phyloP scores from a whole-genome alignment of 1,140 invertebrate genomes.

The Antheraea pernyi region DNA sequence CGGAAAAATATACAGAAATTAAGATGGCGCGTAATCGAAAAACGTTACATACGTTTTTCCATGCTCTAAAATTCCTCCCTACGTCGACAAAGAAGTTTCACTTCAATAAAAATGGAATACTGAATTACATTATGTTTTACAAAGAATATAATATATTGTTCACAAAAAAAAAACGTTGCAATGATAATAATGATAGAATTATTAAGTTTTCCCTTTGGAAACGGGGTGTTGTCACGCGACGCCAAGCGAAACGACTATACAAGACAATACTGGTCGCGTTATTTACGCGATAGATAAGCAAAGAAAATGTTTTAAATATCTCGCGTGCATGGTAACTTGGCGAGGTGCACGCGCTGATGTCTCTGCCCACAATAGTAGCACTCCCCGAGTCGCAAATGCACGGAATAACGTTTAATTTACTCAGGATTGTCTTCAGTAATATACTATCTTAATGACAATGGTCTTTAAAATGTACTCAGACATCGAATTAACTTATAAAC shows the following conservation, averaged over 20 bases:
- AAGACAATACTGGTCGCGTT: slow-evolving; percentile 54
- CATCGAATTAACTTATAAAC: slow-evolving; percentile 8
- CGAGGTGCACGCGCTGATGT: slow-evolving; percentile 22
- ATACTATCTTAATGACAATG: slow-evolving; percentile 11
- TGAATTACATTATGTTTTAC: background rate
- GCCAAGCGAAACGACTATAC: slow-evolving; percentile 47
- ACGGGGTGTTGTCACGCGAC: slow-evolving; percentile 63
- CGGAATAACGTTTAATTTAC: slow-evolving; percentile 32
- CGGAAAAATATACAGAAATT: too few relatives aligned
- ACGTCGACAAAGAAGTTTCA: too few relatives aligned
- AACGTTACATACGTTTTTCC: too few relatives aligned
- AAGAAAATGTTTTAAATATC: slow-evolving; percentile 49
- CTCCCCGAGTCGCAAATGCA: slow-evolving; percentile 5
- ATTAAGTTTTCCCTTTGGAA: slow-evolving; percentile 62
- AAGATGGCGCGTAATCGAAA: too few relatives aligned
- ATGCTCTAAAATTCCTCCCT: too few relatives aligned
- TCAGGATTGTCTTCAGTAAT: slow-evolving; percentile 2
- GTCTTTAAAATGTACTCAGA: slow-evolving; percentile 12
- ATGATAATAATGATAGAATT: slow-evolving; percentile 36
- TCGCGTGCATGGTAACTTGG: slow-evolving; percentile 24
- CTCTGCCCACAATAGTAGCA: slow-evolving; percentile 23
- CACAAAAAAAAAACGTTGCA: slow-evolving; percentile 4
- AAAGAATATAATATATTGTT: background rate
- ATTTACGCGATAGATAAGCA: slow-evolving; percentile 55
- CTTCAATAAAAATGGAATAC: background rate